These are phyloP conservation scores for Heliconius hortense DNA, from an alignment of 2,888 invertebrate species.

Conservation along the genomic window DNA sequence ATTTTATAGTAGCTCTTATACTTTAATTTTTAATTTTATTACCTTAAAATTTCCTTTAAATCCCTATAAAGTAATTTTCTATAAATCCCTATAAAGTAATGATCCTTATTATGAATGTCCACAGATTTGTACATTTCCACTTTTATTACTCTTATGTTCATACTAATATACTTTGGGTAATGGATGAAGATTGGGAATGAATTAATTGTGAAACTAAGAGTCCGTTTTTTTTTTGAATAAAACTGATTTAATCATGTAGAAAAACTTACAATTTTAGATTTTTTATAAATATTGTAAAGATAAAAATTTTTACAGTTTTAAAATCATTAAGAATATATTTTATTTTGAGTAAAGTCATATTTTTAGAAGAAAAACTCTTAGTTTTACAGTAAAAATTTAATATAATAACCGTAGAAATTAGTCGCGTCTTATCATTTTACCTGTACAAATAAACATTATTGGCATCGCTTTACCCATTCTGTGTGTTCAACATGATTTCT, in stretches of 20 bases:
- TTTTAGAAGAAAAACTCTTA: conserved; percentile 11
- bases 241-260: neutral
- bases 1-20: neutral
- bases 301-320: too few relatives aligned
- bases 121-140: neutral
- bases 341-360: neutral
- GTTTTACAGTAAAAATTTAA: neutral
- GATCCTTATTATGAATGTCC: neutral
- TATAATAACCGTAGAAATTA: conserved; percentile 31
- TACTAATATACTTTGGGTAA: neutral
- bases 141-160: neutral
- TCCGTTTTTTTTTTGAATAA: neutral
- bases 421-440: conserved; percentile 34
- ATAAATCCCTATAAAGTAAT: neutral
- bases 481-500: conserved; percentile 31
- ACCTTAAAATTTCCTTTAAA: neutral
- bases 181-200: neutral
- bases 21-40: neutral
- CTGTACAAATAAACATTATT: conserved; percentile 29
- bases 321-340: too few relatives aligned
- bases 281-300: neutral
- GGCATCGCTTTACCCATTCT: conserved; percentile 39
- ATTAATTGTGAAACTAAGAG: conserved; percentile 7
- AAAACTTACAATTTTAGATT: neutral
- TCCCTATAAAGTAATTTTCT: too few relatives aligned